phyloP scores from a whole-genome alignment of 2,888 invertebrate genomes.

The Gryllus longicercus region DNA sequence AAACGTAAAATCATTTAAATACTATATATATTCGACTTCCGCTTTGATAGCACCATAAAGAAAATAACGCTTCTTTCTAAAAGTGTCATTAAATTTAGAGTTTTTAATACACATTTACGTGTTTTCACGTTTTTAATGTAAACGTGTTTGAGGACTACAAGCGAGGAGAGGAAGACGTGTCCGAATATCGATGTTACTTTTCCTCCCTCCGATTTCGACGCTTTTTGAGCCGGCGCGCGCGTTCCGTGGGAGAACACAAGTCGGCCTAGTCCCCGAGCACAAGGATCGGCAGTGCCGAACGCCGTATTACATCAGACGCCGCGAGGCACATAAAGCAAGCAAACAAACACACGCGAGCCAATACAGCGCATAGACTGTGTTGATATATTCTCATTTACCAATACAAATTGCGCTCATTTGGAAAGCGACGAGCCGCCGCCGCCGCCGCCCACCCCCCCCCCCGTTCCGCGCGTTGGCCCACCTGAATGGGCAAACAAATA shows the following conservation, averaged over 20 bases:
- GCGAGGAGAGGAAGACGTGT: too few species aligned
- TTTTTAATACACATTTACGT: too few species aligned
- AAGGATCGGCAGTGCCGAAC: neutral
- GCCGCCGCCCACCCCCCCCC: neutral
- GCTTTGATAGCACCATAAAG: too few species aligned
- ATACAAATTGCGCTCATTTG: neutral
- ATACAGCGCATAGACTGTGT: neutral
- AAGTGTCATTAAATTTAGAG: too few species aligned
- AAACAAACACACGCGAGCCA: neutral
- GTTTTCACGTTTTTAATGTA: too few species aligned
- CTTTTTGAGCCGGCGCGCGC: neutral
- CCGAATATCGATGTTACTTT: too few species aligned
- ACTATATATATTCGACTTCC: too few species aligned
- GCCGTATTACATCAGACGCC: neutral
- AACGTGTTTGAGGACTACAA: too few species aligned
- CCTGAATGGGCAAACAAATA: constrained; percentile 1
- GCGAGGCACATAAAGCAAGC: neutral
- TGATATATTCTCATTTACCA: constrained; percentile 11
- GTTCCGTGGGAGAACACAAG: neutral
- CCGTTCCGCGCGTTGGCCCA: neutral
- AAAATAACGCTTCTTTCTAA: too few species aligned
- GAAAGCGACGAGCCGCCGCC: neutral
- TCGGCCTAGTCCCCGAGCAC: neutral
- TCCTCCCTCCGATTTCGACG: neutral
- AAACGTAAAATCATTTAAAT: too few species aligned